A percentile compares a stretch with the other conserved stretches of the same genome.
These are phyloP conservation scores for Andrena minutula DNA, from an alignment of 2,888 invertebrate species.

Conservation along the genomic window DNA sequence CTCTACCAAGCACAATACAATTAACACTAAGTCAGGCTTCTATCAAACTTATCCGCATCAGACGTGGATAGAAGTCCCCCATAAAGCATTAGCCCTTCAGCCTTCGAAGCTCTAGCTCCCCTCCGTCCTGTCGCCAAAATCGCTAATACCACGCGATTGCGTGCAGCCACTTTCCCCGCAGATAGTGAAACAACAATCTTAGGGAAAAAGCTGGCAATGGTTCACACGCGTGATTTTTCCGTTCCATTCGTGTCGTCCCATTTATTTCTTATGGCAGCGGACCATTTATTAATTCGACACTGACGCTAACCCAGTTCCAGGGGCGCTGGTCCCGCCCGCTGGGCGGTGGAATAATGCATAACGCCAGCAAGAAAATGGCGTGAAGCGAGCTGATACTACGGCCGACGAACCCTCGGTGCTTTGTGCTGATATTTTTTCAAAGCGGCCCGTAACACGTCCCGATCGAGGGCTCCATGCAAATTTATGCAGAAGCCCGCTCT, in stretches of 20 bases:
- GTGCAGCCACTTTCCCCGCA: not conserved
- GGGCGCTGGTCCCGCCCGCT: slow-evolving; percentile 7
- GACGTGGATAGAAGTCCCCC: too few species aligned
- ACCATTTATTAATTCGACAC: slow-evolving; percentile 55
- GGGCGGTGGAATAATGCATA: slow-evolving; percentile 63
- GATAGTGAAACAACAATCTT: not conserved
- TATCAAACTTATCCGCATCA: too few species aligned
- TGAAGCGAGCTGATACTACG: slow-evolving; percentile 47
- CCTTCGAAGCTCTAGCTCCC: not conserved
- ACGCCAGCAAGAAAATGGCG: slow-evolving; percentile 60
- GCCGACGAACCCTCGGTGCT: slow-evolving; percentile 44
- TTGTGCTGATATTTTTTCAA: slow-evolving; percentile 52
- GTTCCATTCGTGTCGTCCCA: slow-evolving; percentile 20
- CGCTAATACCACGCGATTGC: not conserved
- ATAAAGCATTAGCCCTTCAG: too few species aligned
- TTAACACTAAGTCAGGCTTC: too few species aligned
- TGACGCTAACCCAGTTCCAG: slow-evolving; percentile 41
- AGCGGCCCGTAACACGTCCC: slow-evolving; percentile 34
- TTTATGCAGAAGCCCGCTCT: slow-evolving; percentile 59
- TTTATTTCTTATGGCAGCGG: slow-evolving; percentile 35
- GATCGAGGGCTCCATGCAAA: slow-evolving; percentile 64
- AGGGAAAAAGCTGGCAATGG: slow-evolving; percentile 18
- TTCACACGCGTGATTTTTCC: slow-evolving; percentile 19
- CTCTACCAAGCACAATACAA: too few species aligned
- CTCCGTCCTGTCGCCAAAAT: not conserved